These are phyloP conservation scores for Cistogaster globosa DNA, from an alignment of 2,888 invertebrate species.

Conservation along the genomic window DNA sequence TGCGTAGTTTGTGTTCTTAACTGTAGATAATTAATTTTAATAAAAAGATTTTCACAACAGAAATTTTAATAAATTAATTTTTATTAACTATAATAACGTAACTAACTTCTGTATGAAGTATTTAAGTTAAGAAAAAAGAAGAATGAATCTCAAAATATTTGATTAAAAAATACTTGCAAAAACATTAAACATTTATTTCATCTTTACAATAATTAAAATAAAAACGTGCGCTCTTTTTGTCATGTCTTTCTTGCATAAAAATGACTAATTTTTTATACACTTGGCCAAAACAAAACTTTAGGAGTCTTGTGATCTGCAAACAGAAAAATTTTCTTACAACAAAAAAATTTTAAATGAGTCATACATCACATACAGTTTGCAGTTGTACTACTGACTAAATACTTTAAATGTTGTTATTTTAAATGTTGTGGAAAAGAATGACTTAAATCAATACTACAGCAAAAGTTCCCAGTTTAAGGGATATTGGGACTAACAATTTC, in stretches of 20 bases:
- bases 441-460: not conserved
- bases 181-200: slow-evolving; percentile 20
- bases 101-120: too few relatives aligned
- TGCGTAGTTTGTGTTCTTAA: too few relatives aligned
- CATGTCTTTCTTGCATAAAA: slow-evolving; percentile 23
- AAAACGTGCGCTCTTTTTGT: not conserved
- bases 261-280: slow-evolving; percentile 42
- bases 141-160: not conserved
- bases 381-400: slow-evolving; percentile 1
- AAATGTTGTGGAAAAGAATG: too few relatives aligned
- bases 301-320: slow-evolving; percentile 18
- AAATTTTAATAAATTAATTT: too few relatives aligned
- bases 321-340: not conserved
- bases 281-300: slow-evolving; percentile 41
- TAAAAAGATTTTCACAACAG: too few relatives aligned
- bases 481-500: too few relatives aligned
- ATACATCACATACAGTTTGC: slow-evolving; percentile 18
- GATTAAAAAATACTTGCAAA: slow-evolving; percentile 2
- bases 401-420: not conserved
- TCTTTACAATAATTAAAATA: slow-evolving; percentile 28
- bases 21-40: too few relatives aligned
- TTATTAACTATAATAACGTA: too few relatives aligned
- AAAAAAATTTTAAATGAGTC: slow-evolving; percentile 43
- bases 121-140: not conserved
- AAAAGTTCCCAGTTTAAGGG: too few relatives aligned